These are phyloP conservation scores for Coranthus polyacanthus DNA, from an alignment of 2,797 vertebrate genomes.

Conservation along the genomic window DNA sequence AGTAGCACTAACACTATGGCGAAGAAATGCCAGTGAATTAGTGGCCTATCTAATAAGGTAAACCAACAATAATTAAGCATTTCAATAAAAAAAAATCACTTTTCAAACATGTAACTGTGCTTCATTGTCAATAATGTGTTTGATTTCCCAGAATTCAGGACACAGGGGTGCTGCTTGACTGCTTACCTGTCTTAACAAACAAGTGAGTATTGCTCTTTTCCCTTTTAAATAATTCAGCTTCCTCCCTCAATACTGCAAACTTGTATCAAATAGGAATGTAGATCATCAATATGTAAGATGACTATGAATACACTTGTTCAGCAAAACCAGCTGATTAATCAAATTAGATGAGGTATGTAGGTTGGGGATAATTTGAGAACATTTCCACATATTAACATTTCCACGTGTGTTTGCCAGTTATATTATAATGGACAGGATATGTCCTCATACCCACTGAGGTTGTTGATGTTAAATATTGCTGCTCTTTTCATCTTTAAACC, in stretches of 20 bases:
- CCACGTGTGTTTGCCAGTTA: too few relatives aligned
- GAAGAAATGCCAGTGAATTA: conserved; percentile 93
- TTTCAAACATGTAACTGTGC: background rate
- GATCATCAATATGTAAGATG: background rate
- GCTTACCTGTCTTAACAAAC: conserved; percentile 95
- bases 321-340: too few relatives aligned
- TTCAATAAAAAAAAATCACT: background rate
- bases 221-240: background rate
- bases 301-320: background rate
- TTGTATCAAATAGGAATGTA: too few relatives aligned
- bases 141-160: conserved; percentile 90
- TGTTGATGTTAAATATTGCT: too few relatives aligned
- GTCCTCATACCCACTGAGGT: too few relatives aligned
- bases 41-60: conserved; percentile 97
- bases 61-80: background rate
- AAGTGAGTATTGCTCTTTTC: conserved; percentile 84
- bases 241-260: too few relatives aligned
- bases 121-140: conserved; percentile 2
- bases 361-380: too few relatives aligned
- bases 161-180: conserved; percentile 94
- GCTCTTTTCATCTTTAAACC: too few relatives aligned
- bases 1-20: conserved; percentile 96
- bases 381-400: too few relatives aligned
- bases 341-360: background rate
- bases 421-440: too few relatives aligned